Evolutionary conservation across 2,888 invertebrate genomes (phyloP), one percentile per base, ranked within the genome.

Genomic region (Aproaerema taeniolella): DNA sequence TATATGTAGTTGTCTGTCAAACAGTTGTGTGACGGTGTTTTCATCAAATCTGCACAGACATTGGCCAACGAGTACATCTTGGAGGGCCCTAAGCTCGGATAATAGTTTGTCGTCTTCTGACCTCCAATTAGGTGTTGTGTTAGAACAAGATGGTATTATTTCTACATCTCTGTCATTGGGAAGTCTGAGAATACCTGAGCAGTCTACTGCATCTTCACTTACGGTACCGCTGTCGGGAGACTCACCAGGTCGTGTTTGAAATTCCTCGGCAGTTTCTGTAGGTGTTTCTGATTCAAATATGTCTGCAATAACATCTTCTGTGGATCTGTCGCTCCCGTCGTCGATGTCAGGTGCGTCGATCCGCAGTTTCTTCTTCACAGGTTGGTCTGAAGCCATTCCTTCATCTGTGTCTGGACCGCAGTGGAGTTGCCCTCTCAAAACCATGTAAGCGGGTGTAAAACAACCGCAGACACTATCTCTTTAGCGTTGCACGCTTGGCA

Each of bases 321-420:
- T 73, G 38, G 89, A 89, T 38, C 83, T 80, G 43, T 86, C 87
- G 37, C 80, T 76, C 16, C 68, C 74, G 47, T 89, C 89, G 49
- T 90, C 90, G 34, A 88, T 88, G 46, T 89, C 88, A 7, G 89
- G 89, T 6, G 88, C 88, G 53, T 91, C 91, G 53, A 93, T 91
- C 63, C 93, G 90, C 68, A 92, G 91, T 69, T 95, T 92, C 87
- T 95, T 95, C 71, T 93, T 94, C 58, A 92, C 92, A 53, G 95
- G 95, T 82, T 95, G 95, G 79, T 94, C 92, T 55, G 91, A 91
- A 66, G 90, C 91, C 92, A 93, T 93, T 60, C 80, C 88, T 79
- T 83, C 87, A 79, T 86, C 79, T 71, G 83, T 75, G 74, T 81
- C 79, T 71, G 81, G 78, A 72, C 67, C 66, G 67, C 86, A 88